Base-by-base conservation (phyloP, 2,797 vertebrate genomes). In the Amphiprion clarkii region DNA sequence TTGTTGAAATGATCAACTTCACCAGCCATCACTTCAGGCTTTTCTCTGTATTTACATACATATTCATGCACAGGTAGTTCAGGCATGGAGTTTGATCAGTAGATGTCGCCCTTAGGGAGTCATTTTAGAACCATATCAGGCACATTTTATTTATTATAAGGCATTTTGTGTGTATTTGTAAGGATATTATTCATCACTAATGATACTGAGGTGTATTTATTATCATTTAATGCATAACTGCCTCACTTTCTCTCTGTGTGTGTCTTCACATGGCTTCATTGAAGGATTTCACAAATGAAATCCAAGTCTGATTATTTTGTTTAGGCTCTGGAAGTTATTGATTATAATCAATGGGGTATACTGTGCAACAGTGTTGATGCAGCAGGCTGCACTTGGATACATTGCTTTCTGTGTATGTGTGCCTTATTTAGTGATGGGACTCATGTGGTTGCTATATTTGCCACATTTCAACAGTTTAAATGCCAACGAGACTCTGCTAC, bases 301-400 rank as follows among this genome's bases (percentile, higher is more conserved):
- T 56, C 53, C 25, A 61, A 56, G 3, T 29, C 19, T 48, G 42
- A 54, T 51, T 0, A 42, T 66, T 66, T 56, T 57, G 5, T 67
- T 68, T 21, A 72, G 61, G 25, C 49, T 69, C 3, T 57, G 54
- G 2, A 74, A 59, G 59, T 56, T 44, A 81, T 19, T 6, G 71
- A 83, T 71, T 52, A 52, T 54, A 44, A 67, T 46, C 65, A 80
- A 68, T 83, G 71, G 76, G 71, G 78, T 48, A 78, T 56, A 36
- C 1, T 65, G 78, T 84, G 71, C 81, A 68, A 39, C 58, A 40
- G 51, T 70, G 54, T 33, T 59, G 58, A 71, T 84, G 79, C 79
- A 80, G 73, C 25, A 57, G 49, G 51, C n/a, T 73, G 54, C 75
- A 63, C 64, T 63, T 48, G 54, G 25, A 46, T 55, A 55, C 27